Conservation (phyloP, 2,113 vertebrate species). For the Setophaga kirtlandii region DNA sequence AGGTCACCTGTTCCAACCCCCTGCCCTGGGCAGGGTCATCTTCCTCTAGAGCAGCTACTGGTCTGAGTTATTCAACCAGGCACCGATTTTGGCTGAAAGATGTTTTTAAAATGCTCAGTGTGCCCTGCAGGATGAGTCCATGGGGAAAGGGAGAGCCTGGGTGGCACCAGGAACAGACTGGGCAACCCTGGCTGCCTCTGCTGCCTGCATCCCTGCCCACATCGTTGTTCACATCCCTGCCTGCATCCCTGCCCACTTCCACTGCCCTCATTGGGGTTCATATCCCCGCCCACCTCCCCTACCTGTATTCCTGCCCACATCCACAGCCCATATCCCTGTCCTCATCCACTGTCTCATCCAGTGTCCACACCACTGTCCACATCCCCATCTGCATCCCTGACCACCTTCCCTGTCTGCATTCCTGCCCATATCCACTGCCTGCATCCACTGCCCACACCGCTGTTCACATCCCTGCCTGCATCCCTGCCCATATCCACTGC, state of each 20-base stretch:
- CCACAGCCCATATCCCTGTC: neutral
- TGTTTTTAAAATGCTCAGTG: neutral
- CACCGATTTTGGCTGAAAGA: neutral
- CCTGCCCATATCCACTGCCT: neutral
- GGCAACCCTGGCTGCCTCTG: fast-evolving
- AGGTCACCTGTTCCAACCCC: neutral
- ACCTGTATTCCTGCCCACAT: fast-evolving
- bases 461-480: neutral
- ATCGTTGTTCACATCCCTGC: neutral
- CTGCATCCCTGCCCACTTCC: neutral
- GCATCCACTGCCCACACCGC: neutral
- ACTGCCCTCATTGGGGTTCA: too few species aligned
- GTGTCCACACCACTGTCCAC: neutral
- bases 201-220: fast-evolving
- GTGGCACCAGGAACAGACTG: neutral
- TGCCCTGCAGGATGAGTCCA: neutral
- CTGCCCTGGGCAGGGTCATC: neutral
- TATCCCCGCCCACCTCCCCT: neutral
- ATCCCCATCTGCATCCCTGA: neutral
- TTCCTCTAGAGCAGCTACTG: neutral
- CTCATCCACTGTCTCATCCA: neutral
- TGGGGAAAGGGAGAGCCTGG: neutral
- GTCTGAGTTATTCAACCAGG: neutral
- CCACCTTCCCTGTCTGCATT: neutral
- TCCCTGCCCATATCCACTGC: neutral